Conservation (phyloP, 2,888 invertebrate genomes). For the Eristalinus sepulchralis region DNA sequence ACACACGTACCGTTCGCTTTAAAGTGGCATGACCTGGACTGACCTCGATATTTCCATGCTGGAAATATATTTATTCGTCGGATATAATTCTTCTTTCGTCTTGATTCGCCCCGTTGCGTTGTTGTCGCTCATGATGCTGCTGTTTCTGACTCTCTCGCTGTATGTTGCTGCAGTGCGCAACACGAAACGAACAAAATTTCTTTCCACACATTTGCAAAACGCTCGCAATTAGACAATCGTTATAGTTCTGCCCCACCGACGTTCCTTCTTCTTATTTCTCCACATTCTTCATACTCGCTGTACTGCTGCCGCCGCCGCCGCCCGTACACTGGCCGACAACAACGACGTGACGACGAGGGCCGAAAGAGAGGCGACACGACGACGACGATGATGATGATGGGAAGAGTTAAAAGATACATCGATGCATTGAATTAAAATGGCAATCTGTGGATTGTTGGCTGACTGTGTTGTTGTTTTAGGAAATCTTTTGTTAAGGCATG, state of each 20-base stretch:
- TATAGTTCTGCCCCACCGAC: conserved; percentile 52
- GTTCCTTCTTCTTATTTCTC: conserved; percentile 42
- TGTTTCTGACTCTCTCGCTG: conserved; percentile 30
- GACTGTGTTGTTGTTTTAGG: conserved; percentile 55
- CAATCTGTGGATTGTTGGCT: conserved; percentile 54
- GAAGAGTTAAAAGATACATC: conserved; percentile 64
- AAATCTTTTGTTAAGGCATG: conserved; percentile 67
- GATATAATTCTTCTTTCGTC: conserved; percentile 40
- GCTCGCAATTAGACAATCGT: conserved; percentile 71
- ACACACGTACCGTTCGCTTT: conserved; percentile 58
- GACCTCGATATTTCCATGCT: conserved; percentile 71
- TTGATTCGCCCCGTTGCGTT: neutral
- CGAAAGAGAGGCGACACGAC: neutral
- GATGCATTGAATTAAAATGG: conserved; percentile 72
- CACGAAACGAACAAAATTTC: conserved; percentile 51
- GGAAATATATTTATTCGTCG: conserved; percentile 58
- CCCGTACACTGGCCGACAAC: neutral
- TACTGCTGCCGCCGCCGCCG: neutral
- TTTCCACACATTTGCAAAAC: conserved; percentile 68
- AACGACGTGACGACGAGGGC: neutral
- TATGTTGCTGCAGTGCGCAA: conserved; percentile 42
- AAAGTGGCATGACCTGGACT: conserved; percentile 71
- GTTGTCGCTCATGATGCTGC: conserved; percentile 20
- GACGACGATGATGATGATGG: conserved; percentile 49
- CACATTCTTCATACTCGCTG: conserved; percentile 37